Percentiles rank a stretch among this genome's conserved stretches.
phyloP scores from a whole-genome alignment of 1,140 invertebrate species.

The Babylonia areolata region DNA sequence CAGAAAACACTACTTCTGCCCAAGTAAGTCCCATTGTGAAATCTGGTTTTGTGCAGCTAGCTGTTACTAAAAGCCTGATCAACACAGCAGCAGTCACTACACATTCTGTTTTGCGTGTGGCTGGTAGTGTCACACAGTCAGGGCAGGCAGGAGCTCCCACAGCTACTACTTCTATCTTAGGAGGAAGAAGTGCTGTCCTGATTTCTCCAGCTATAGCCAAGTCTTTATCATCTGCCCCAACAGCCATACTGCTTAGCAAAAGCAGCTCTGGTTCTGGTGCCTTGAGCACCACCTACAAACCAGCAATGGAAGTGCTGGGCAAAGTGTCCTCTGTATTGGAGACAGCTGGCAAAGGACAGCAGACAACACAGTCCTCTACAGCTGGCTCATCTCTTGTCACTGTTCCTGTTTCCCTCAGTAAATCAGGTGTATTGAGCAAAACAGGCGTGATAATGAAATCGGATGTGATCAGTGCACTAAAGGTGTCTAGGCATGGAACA shows the following conservation, averaged over 20 bases:
- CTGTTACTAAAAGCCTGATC: slow-evolving; percentile 40
- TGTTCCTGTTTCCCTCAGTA: neutral
- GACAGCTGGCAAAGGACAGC: slow-evolving; percentile 42
- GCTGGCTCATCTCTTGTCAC: neutral
- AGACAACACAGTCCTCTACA: neutral
- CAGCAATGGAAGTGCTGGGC: slow-evolving; percentile 52
- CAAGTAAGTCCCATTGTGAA: neutral
- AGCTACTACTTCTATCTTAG: slow-evolving; percentile 11
- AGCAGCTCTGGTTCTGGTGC: neutral
- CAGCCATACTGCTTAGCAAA: slow-evolving; percentile 21
- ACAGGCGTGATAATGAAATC: neutral
- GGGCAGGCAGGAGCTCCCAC: slow-evolving; percentile 3
- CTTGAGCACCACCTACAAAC: slow-evolving; percentile 19
- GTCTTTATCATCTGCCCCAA: slow-evolving; percentile 1
- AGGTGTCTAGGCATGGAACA: slow-evolving; percentile 14
- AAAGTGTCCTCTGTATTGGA: slow-evolving; percentile 64
- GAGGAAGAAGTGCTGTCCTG: slow-evolving; percentile 6
- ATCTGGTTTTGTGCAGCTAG: neutral
- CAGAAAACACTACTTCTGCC: neutral
- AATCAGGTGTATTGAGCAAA: neutral
- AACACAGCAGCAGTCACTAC: neutral
- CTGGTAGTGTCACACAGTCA: slow-evolving; percentile 19
- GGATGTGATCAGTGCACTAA: neutral
- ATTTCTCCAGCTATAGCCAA: slow-evolving; percentile 21
- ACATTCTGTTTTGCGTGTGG: slow-evolving; percentile 27